Evolutionary conservation across 2,888 invertebrate species (phyloP).

Genomic region (Sphaerophoria taeniata): DNA sequence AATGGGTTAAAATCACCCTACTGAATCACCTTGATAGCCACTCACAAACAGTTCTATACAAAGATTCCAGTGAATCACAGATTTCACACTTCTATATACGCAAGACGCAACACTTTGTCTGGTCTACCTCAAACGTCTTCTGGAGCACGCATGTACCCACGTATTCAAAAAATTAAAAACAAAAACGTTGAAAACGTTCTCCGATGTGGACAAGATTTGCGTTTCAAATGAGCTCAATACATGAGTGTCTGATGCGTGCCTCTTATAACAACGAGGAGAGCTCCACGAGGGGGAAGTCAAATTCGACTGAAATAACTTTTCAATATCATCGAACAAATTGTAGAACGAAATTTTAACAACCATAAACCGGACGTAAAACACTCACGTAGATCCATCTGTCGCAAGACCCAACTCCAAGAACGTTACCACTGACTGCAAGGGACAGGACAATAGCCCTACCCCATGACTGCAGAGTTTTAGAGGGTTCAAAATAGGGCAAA

Average conservation of each 20-base stretch:
- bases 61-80: constrained; percentile 9
- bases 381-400: constrained; percentile 46
- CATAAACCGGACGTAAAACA: constrained; percentile 38
- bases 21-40: no score
- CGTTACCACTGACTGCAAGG: constrained; percentile 25
- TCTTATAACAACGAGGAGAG: no score
- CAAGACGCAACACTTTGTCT: constrained; percentile 6
- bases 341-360: constrained; percentile 37
- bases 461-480: constrained; percentile 63
- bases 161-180: constrained; percentile 49
- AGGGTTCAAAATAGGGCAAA: constrained; percentile 70
- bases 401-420: constrained; percentile 10
- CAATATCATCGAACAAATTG: constrained; percentile 65
- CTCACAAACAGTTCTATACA: constrained; percentile 7
- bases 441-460: constrained; percentile 68
- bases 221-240: constrained; percentile 60
- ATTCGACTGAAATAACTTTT: constrained; percentile 63
- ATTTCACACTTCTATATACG: no score
- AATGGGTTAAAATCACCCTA: no score
- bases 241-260: constrained; percentile 15
- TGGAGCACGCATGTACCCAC: constrained; percentile 61
- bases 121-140: constrained; percentile 38
- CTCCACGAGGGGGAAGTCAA: constrained; percentile 23
- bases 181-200: constrained; percentile 56
- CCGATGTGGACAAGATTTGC: constrained; percentile 67